phyloP scores from a whole-genome alignment of 1,140 invertebrate species.

The Caerostris darwini region DNA sequence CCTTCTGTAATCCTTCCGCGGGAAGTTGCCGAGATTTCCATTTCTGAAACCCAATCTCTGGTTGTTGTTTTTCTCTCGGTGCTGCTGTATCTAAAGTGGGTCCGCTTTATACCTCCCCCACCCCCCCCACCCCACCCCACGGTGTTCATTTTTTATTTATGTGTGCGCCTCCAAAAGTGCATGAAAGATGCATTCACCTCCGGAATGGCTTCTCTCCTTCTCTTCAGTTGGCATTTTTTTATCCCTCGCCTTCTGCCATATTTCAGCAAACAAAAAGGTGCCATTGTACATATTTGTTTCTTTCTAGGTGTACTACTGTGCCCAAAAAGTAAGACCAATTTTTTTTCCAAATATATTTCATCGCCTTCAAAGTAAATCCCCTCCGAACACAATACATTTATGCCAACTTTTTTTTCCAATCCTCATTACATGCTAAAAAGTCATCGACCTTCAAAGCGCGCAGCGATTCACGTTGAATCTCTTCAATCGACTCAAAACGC shows the following conservation, averaged over 20 bases:
- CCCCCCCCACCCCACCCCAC: neutral
- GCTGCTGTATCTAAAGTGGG: neutral
- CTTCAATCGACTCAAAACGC: no score
- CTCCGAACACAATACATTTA: no score
- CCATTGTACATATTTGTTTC: neutral
- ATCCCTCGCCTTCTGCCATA: no score
- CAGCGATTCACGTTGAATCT: no score
- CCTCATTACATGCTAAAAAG: no score
- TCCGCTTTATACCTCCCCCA: neutral
- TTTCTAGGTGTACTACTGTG: no score
- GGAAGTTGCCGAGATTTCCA: neutral
- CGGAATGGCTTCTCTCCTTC: neutral
- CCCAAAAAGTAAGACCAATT: no score
- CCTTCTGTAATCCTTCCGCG: neutral
- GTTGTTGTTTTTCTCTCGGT: neutral
- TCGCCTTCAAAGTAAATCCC: no score
- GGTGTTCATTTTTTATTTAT: neutral
- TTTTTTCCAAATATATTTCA: no score
- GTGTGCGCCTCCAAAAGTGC: neutral
- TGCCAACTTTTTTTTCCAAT: no score
- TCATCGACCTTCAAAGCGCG: no score
- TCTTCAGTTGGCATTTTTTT: neutral
- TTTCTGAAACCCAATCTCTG: neutral
- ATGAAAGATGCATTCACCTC: slow-evolving; percentile 11
- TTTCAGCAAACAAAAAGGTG: no score